Conservation (phyloP, 1,140 invertebrate species). For the Scaptomyza montana region DNA sequence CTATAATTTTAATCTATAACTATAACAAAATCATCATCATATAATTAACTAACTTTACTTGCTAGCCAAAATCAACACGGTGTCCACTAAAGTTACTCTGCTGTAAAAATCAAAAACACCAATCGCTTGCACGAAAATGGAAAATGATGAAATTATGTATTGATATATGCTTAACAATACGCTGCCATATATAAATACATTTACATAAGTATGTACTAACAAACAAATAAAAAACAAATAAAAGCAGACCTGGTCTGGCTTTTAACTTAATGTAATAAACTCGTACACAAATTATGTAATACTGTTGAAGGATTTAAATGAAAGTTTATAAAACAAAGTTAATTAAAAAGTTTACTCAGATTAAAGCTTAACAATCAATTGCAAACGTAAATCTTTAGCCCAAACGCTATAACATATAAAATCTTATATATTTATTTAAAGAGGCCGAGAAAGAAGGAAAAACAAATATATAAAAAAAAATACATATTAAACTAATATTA, state of each 20-base stretch:
- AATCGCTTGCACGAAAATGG: conserved; percentile 10
- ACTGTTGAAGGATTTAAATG: conserved; percentile 68
- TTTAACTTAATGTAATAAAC: conserved; percentile 37
- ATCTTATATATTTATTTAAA: neutral
- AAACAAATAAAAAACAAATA: conserved; percentile 6
- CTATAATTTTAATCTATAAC: conserved; percentile 48
- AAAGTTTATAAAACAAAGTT: conserved; percentile 81
- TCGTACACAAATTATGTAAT: conserved; percentile 60
- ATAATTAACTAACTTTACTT: conserved; percentile 26
- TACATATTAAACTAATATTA: conserved; percentile 42
- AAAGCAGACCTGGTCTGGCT: conserved; percentile 55
- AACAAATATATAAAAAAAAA: conserved; percentile 6
- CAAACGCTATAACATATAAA: conserved; percentile 27
- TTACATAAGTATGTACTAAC: conserved; percentile 45
- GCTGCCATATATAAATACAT: conserved; percentile 70
- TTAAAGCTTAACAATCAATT: conserved; percentile 49
- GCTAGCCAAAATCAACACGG: conserved; percentile 48
- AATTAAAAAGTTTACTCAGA: conserved; percentile 52
- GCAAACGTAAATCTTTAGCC: conserved; percentile 32
- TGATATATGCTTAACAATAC: conserved; percentile 64
- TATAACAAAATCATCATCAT: conserved; percentile 32
- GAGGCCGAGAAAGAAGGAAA: neutral
- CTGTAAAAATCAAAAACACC: conserved; percentile 16
- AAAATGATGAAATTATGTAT: conserved; percentile 53
- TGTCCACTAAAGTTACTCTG: conserved; percentile 59